Base-by-base conservation (phyloP, 2,113 vertebrate species). In the Clarias gariepinus region DNA sequence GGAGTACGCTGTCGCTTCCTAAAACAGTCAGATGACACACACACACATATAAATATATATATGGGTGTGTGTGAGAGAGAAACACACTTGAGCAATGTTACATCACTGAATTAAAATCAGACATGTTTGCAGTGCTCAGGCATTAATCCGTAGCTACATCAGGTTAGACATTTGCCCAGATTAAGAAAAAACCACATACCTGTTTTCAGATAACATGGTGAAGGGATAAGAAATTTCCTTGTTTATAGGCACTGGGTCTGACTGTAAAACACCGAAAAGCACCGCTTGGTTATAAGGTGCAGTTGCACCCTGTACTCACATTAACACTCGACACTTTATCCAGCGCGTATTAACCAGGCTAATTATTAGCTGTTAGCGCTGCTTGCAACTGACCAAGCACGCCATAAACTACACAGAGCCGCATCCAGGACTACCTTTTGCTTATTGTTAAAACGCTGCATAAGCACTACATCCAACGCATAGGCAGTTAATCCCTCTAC, bases 1-100 rank as follows among this genome's bases (percentile, higher is more conserved):
- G 95, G 95, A 85, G 95, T 96, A 90, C 95, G 96, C 87, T 94
- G 96, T 81, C 98, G 96, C 92, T 99, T 99, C 94, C 98, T 99
- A 89, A 53, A 77, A 18, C 47, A n/a, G 5, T 12, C 55, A 28
- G 78, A 53, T 3, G 66, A 63, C 15, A 80, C 76, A 63, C 15
- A 79, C 4, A 83, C 2, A 21, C 2, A 8, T n/a, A 36, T n/a
- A n/a, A n/a, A n/a, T n/a, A 41, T 41, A 41, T 41, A 41, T 41
- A n/a, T n/a, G n/a, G n/a, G n/a, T n/a, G n/a, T n/a, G n/a, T n/a
- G n/a, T n/a, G n/a, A n/a, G n/a, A n/a, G n/a, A n/a, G n/a, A n/a
- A n/a, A n/a, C 47, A 47, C 47, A 47, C 47, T 47, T 47, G 2
- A n/a, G n/a, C 3, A n/a, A 64, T n/a, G 52, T 23, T 23, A 33